Evolutionary conservation across 2,797 vertebrate genomes (phyloP).

Genomic region (Sarcophilus harrisii): DNA sequence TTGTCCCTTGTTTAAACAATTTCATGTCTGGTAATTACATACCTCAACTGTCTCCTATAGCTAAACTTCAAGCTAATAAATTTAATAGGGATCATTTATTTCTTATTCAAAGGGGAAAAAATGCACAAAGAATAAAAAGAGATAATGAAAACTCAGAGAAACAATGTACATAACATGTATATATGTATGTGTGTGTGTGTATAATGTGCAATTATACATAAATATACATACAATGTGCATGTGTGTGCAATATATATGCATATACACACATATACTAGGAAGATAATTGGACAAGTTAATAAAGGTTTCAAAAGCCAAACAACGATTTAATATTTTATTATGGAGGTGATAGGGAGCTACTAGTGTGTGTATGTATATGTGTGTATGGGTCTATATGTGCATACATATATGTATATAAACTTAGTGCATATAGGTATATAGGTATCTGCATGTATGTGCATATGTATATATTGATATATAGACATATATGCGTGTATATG

Average conservation of each 20-base stretch:
- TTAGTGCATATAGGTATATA: background rate
- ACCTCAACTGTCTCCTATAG: background rate
- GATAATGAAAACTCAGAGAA: background rate
- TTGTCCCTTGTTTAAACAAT: conserved; percentile 5
- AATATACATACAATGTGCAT: no score
- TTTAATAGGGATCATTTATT: background rate
- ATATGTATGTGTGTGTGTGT: background rate
- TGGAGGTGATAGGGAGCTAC: background rate
- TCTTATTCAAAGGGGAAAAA: conserved; percentile 9
- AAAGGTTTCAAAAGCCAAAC: background rate
- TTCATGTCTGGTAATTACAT: background rate
- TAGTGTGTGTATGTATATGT: background rate
- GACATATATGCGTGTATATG: no score
- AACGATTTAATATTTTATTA: background rate
- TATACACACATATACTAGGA: background rate
- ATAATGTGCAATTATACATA: background rate
- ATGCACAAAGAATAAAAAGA: background rate
- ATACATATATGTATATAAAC: background rate
- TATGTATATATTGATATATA: background rate
- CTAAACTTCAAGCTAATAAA: background rate
- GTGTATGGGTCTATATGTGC: no score
- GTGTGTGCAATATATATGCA: no score
- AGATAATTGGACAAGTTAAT: background rate
- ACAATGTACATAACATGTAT: background rate
- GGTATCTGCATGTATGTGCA: no score